A percentile compares a stretch with the other conserved stretches of the same genome.
Conservation (phyloP, 2,113 vertebrate genomes). For the Sebastes fasciatus region DNA sequence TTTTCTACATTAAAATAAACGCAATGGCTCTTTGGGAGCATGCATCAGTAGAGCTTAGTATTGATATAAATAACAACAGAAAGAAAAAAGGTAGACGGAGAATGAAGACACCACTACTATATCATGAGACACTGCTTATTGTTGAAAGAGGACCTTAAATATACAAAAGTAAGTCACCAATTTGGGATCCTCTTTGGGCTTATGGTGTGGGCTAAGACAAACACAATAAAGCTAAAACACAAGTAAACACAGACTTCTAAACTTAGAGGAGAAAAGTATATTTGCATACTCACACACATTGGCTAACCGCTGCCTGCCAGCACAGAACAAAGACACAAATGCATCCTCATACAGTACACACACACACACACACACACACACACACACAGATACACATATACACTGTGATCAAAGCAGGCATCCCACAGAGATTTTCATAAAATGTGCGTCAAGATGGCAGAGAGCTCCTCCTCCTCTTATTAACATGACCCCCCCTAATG, state of each 20-base stretch:
- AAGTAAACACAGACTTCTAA: conserved; percentile 7
- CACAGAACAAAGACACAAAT: conserved; percentile 4
- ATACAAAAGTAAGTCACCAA: no score
- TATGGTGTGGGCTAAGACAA: no score
- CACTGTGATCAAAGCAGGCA: conserved; percentile 70
- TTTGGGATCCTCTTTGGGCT: no score
- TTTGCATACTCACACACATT: conserved; percentile 53
- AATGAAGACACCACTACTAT: no score
- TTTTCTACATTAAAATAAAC: no score
- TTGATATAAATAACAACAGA: no score
- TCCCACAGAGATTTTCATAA: conserved; percentile 55
- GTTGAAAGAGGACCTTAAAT: no score
- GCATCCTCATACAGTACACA: background rate
- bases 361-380: background rate
- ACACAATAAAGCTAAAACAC: no score
- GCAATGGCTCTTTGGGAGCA: no score
- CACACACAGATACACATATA: conserved; percentile 9
- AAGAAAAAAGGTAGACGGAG: no score
- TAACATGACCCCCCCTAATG: conserved; percentile 42
- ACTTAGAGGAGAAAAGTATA: conserved; percentile 33
- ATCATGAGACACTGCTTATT: no score
- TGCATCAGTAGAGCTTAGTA: no score
- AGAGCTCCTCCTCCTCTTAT: conserved; percentile 49
- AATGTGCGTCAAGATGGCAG: conserved; percentile 52
- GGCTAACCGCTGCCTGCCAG: conserved; percentile 54